Conservation (phyloP, 2,113 vertebrate species). For the Pao palembangensis region DNA sequence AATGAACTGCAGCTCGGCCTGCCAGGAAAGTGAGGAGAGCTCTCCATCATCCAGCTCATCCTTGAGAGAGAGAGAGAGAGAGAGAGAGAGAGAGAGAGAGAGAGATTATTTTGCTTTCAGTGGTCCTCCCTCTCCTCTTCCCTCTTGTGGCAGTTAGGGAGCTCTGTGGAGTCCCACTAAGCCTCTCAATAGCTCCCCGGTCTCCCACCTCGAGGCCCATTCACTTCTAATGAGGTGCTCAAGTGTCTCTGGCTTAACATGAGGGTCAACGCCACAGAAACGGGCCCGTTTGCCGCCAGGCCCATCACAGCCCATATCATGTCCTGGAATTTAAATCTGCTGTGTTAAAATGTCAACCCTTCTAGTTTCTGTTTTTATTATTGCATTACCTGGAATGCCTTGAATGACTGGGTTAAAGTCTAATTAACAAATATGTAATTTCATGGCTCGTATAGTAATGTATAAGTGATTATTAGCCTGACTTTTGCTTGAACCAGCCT, state of each 20-base stretch:
- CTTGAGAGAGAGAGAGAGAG: slow-evolving; percentile 7
- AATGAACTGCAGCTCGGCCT: slow-evolving; percentile 31
- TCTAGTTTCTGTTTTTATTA: not conserved
- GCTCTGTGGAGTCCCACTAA: slow-evolving; percentile 62
- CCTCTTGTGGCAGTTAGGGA: slow-evolving; percentile 65
- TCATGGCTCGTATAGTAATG: not conserved
- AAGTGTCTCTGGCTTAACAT: slow-evolving; percentile 65
- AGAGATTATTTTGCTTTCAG: slow-evolving; percentile 14
- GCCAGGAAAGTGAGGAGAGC: slow-evolving; percentile 21
- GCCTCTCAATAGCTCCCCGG: slow-evolving; percentile 61
- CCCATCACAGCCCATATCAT: not conserved
- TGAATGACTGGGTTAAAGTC: slow-evolving; percentile 9
- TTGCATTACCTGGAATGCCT: not conserved
- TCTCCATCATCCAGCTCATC: slow-evolving; percentile 28
- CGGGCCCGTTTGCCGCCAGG: not conserved
- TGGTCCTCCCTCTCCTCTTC: slow-evolving; percentile 14
- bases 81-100: slow-evolving; percentile 10
- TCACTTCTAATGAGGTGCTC: slow-evolving; percentile 71
- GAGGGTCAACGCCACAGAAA: slow-evolving; percentile 59
- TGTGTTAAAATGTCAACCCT: slow-evolving; percentile 10
- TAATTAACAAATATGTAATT: slow-evolving; percentile 1
- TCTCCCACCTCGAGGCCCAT: slow-evolving; percentile 66
- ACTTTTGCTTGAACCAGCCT: too few species aligned
- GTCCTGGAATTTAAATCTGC: slow-evolving; percentile 13
- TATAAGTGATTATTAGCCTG: too few species aligned